Evolutionary conservation across 2,888 invertebrate genomes (phyloP).

Genomic region (Dolichomitus sp.): DNA sequence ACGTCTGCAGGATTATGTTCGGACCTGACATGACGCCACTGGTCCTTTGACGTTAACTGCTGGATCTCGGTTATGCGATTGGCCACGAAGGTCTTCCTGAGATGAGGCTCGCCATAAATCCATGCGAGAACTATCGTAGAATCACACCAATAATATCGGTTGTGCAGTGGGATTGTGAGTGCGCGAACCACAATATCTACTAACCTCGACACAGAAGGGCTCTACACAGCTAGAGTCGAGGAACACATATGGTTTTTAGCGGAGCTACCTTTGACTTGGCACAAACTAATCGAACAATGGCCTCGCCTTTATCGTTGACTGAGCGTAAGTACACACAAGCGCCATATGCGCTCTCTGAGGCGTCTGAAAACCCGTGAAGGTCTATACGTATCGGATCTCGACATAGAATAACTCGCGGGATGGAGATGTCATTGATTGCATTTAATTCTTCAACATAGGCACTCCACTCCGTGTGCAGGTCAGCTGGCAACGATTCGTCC

Average conservation of each 20-base stretch:
- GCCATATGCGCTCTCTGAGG: not conserved
- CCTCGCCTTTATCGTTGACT: not conserved
- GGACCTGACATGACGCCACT: not conserved
- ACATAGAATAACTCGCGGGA: not conserved
- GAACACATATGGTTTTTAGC: not conserved
- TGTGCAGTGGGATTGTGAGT: conserved; percentile 50
- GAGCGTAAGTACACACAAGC: not conserved
- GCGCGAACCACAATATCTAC: conserved; percentile 29
- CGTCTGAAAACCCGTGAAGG: not conserved
- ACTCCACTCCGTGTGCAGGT: not conserved
- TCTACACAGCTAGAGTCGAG: not conserved
- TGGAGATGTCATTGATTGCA: not conserved
- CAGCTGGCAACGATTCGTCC: not conserved
- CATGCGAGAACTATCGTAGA: conserved; percentile 64
- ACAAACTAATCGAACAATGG: conserved; percentile 13
- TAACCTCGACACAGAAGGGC: conserved; percentile 29
- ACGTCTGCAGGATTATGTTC: not conserved
- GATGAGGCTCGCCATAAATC: conserved; percentile 15
- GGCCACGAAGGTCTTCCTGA: conserved; percentile 33
- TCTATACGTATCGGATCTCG: not conserved
- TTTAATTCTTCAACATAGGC: not conserved
- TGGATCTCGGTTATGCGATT: conserved; percentile 18
- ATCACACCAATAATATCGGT: conserved; percentile 68
- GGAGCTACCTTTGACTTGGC: conserved; percentile 21
- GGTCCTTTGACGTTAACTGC: not conserved